Base-by-base conservation (phyloP, 2,888 invertebrate species). In the Drosophila mulleri region DNA sequence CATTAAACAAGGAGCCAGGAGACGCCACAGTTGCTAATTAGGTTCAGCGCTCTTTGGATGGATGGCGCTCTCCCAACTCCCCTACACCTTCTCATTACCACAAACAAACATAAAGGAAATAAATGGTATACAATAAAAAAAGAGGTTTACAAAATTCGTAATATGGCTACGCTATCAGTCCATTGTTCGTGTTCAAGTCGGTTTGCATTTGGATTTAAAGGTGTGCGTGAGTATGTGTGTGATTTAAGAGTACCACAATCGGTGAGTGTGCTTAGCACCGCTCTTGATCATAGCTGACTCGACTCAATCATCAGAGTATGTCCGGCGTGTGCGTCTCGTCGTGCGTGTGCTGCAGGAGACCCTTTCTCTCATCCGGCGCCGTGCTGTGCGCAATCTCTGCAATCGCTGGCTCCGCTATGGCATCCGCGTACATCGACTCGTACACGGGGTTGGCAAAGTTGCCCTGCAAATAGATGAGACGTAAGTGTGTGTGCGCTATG, bases 361-460 rank as follows among this genome's bases (percentile, higher is more conserved):
- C 94, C 67, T 94, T 94, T 57, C 94, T 93, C 88, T 94, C 94
- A 77, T 94, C 94, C 18, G 93, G 92, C 20, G 91, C 93, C 42
- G 90, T 92, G 70, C 91, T 91, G 35, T 86, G 80, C 37, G 90
- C 88, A 61, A 86, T 91, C 71, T 92, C 92, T 6, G 90, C 82
- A 59, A 88, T 90, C 35, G 88, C 84, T 3, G 89, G 86, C 58
- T 90, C 91, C 44, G 86, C 86, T 61, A 92, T 91, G 41, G 90
- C 93, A 62, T 93, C 93, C 20, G 94, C 94, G 93, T 96, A 97
- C 94, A 97, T 95, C 57, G 96, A 96, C 89, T 97, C 97, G 93
- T 97, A 97, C 52, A 97, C 96, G 0, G 97, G 97, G 93, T 97
- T 97, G 23, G 96, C 96, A 94, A 97, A 97, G 93, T 97, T 96